Conservation (phyloP, 2,113 vertebrate genomes). For the Salminus brasiliensis region DNA sequence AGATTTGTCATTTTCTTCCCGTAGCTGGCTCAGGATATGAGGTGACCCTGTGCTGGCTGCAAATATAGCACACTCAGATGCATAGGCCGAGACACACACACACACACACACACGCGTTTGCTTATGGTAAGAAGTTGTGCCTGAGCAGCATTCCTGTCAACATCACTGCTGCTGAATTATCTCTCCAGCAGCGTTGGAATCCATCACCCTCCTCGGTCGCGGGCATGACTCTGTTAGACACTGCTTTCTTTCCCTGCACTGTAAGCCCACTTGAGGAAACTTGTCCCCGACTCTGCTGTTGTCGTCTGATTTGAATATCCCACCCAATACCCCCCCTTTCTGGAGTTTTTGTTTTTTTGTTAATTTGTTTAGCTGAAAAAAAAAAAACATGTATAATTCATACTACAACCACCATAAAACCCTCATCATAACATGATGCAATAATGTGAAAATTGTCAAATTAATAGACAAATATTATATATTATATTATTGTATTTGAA, state of each 20-base stretch:
- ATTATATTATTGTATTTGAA: too few species aligned
- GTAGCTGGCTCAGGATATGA: constrained; percentile 8
- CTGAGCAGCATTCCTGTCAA: constrained; percentile 41
- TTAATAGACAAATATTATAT: too few species aligned
- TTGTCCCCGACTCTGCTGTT: neutral
- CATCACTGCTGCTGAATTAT: constrained; percentile 28
- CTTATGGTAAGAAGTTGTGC: neutral
- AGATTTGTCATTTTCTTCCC: constrained; percentile 11
- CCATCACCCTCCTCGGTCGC: constrained; percentile 1
- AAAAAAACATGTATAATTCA: too few species aligned
- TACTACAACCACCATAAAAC: too few species aligned
- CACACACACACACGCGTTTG: neutral
- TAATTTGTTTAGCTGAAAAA: too few species aligned
- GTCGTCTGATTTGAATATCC: too few species aligned
- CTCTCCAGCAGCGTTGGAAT: constrained; percentile 25
- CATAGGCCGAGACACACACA: too few species aligned
- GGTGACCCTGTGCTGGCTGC: neutral
- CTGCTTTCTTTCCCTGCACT: constrained; percentile 50
- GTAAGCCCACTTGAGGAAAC: neutral
- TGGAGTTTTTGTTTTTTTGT: too few species aligned
- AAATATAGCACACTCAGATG: constrained; percentile 12
- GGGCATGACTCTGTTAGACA: neutral
- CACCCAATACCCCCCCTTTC: too few species aligned
- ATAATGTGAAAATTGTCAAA: too few species aligned
- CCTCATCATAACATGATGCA: too few species aligned